These are phyloP conservation scores for Phaonia tiefii DNA, from an alignment of 2,888 invertebrate genomes.

Conservation along the genomic window DNA sequence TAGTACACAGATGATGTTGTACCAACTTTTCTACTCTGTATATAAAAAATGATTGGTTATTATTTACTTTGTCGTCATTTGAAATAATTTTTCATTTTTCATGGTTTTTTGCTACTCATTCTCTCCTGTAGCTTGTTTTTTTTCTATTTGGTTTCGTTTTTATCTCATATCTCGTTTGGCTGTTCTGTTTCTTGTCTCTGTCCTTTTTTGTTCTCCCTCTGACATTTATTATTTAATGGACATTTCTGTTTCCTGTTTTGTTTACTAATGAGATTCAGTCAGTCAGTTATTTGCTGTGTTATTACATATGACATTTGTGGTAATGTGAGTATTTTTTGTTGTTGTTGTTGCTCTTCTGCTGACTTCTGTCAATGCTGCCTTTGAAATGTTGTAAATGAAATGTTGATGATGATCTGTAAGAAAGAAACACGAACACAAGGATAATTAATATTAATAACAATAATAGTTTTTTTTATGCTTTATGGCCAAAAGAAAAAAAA, in stretches of 20 bases:
- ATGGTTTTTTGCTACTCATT: conserved; percentile 8
- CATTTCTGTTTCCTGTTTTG: conserved; percentile 64
- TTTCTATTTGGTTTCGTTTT: conserved; percentile 21
- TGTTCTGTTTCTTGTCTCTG: conserved; percentile 34
- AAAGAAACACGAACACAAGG: neutral
- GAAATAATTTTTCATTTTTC: conserved; percentile 63
- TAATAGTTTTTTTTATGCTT: neutral
- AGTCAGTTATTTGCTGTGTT: conserved; percentile 24
- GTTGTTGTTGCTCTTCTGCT: neutral
- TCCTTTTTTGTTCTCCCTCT: conserved; percentile 15
- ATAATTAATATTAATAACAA: conserved; percentile 17
- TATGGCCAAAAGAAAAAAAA: neutral
- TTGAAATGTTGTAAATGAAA: neutral
- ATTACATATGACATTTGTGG: conserved; percentile 30
- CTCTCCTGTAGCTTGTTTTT: conserved; percentile 27
- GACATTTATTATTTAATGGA: conserved; percentile 60
- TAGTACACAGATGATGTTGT: neutral
- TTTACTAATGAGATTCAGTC: conserved; percentile 61
- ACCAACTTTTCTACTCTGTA: too few relatives aligned
- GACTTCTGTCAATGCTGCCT: conserved; percentile 9
- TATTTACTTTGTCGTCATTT: conserved; percentile 63
- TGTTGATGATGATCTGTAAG: conserved; percentile 53
- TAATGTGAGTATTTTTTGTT: conserved; percentile 17
- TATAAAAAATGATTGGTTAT: conserved; percentile 63
- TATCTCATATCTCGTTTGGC: conserved; percentile 24